Evolutionary conservation across 2,888 invertebrate genomes (phyloP), one percentile per base, ranked within the genome.

Genomic region (Xanthostigma xanthostigma): DNA sequence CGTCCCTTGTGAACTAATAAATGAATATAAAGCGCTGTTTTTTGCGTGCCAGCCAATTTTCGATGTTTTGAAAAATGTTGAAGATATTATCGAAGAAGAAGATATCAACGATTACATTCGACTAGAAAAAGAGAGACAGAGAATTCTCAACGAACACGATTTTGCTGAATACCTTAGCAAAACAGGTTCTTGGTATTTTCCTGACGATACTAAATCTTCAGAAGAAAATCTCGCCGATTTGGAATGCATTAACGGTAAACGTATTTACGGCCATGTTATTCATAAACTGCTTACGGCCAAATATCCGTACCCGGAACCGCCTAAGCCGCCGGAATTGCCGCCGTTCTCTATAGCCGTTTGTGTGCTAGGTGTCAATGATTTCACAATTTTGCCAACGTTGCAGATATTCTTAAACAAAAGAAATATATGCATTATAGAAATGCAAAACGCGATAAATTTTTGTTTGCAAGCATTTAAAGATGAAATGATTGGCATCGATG

Each of bases 11-110:
- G 64, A 68, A 51, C 67, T 73, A 51, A 68, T 72, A 57, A 67
- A 70, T 44, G 71, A 76, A 56, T 78, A 78, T 75, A 75, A 72
- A 58, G 63, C 63, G 14, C 62, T 78, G 41, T 80, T 77, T 58
- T 63, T 70, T 41, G 72, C 70, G 54, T 66, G 68, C 37, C 70
- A 76, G 56, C 70, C 77, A 5, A 71, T 79, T 50, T 71, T 75
- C 56, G 73, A 73, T 54, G 59, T 69, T 46, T 52, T 72, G 3
- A 62, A 67, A 34, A 68, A 72, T 12, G 61, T 68, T 44, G 70
- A 72, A 58, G 55, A 60, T 11, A 55, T 65, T 56, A 54, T 54
- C 5, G 60, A 57, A 2, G 68, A 64, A 41, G 50, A 59, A 3
- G 64, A 66, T 54, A 60, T 63, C 49, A 72, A 73, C 58, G 67